Evolutionary conservation across 2,113 vertebrate species (phyloP).

Genomic region (Bagarius yarrelli): DNA sequence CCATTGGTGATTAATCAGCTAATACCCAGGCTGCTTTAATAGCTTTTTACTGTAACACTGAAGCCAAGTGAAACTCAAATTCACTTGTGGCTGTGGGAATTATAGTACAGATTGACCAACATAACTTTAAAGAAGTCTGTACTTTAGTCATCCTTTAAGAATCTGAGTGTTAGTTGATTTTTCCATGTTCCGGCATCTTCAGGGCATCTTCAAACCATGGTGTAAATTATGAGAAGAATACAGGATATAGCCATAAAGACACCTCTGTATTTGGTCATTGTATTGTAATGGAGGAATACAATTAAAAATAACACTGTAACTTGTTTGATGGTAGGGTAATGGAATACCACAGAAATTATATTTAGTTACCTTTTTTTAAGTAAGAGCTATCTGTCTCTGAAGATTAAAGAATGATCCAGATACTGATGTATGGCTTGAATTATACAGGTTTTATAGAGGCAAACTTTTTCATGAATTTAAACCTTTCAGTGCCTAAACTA

Average conservation of each 20-base stretch:
- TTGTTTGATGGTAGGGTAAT: background rate
- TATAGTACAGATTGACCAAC: background rate
- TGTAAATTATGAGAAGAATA: constrained; percentile 24
- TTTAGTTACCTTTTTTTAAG: constrained; percentile 4
- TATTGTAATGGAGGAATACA: background rate
- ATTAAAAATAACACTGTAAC: constrained; percentile 19
- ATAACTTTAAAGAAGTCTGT: constrained; percentile 10
- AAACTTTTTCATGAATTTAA: constrained; percentile 12
- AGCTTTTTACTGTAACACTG: constrained; percentile 34
- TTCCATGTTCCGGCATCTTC: constrained; percentile 16
- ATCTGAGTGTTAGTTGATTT: constrained; percentile 1
- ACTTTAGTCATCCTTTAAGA: constrained; percentile 27
- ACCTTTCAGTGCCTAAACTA: constrained; percentile 59
- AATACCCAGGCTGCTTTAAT: constrained; percentile 27
- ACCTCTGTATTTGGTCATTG: constrained; percentile 34
- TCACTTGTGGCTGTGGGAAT: constrained; percentile 30
- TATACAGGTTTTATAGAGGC: constrained; percentile 27
- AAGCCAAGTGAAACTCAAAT: constrained; percentile 15
- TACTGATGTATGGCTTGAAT: constrained; percentile 9
- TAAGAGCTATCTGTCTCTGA: background rate
- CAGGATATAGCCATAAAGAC: constrained; percentile 52
- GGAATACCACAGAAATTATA: constrained; percentile 16
- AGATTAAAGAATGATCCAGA: constrained; percentile 25
- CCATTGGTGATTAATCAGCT: background rate
- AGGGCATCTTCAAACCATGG: constrained; percentile 17